Evolutionary conservation across 2,888 invertebrate species (phyloP).

Genomic region (Salticus scenicus): DNA sequence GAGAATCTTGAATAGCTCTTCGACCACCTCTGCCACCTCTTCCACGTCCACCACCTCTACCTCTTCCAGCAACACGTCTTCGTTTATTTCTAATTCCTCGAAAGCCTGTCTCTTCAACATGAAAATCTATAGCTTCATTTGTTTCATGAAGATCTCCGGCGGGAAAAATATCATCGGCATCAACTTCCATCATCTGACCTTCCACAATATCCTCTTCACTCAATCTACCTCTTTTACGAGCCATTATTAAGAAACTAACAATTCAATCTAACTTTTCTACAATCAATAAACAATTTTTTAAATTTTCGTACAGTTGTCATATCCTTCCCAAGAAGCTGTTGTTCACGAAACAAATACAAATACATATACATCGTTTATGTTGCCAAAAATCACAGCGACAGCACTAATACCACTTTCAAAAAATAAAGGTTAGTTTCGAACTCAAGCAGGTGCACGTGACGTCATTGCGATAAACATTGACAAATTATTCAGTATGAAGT

Average conservation of each 20-base stretch:
- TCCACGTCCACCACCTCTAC: constrained; percentile 64
- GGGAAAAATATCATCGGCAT: constrained; percentile 68
- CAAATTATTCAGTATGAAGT: no score
- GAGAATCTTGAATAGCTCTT: constrained; percentile 58
- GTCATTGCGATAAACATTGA: no score
- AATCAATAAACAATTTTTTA: no score
- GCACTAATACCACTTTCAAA: no score
- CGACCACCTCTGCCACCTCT: constrained; percentile 69
- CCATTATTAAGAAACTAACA: constrained; percentile 32
- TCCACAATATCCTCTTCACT: constrained; percentile 62
- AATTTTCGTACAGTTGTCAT: no score
- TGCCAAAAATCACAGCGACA: no score
- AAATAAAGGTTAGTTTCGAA: no score
- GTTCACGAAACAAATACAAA: no score
- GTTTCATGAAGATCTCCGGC: constrained; percentile 58
- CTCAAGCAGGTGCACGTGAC: no score
- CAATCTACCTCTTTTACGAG: constrained; percentile 62
- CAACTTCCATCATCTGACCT: constrained; percentile 61
- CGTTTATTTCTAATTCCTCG: constrained; percentile 63
- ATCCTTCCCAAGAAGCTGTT: no score
- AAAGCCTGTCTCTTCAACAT: constrained; percentile 49
- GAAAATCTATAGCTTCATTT: constrained; percentile 53
- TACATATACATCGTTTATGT: no score
- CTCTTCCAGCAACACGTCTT: constrained; percentile 58
- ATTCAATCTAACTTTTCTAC: no score